These are phyloP conservation scores for Colius striatus DNA, from an alignment of 2,113 vertebrate species.

Conservation along the genomic window DNA sequence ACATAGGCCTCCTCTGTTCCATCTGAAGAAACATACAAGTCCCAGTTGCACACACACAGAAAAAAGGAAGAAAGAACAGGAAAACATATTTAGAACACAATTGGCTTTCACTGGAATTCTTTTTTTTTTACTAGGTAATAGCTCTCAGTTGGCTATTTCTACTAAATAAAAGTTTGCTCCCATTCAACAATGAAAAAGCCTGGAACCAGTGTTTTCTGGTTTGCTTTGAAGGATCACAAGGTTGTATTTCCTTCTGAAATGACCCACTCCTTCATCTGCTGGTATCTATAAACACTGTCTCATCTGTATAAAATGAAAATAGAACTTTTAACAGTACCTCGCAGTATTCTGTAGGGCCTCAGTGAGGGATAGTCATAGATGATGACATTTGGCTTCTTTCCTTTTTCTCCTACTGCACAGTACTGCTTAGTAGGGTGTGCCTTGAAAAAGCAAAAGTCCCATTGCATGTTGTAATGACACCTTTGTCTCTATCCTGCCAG, in stretches of 20 bases:
- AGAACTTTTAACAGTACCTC: constrained; percentile 75
- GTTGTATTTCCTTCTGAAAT: neutral
- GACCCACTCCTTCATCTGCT: constrained; percentile 4
- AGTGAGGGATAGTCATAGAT: constrained; percentile 90
- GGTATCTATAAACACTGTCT: neutral
- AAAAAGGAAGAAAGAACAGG: neutral
- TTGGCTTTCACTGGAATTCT: neutral
- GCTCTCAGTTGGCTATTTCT: neutral
- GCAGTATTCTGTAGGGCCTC: constrained; percentile 83
- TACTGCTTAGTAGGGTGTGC: constrained; percentile 82
- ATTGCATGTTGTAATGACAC: neutral
- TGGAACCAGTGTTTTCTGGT: neutral
- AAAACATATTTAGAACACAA: neutral
- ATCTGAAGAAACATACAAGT: constrained; percentile 70
- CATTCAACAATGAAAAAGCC: neutral
- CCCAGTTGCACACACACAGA: neutral
- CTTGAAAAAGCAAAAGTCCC: constrained; percentile 74
- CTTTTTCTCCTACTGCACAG: constrained; percentile 91
- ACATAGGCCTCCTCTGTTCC: constrained; percentile 85
- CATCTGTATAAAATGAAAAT: neutral
- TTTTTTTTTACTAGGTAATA: neutral
- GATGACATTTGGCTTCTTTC: constrained; percentile 83
- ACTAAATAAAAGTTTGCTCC: neutral
- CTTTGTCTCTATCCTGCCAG: neutral
- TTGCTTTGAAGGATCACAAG: neutral